A percentile compares a stretch with the other conserved stretches of the same genome.
Evolutionary conservation across 30 jellyfish, hydroid and myxozoan genomes (phyloP).

Genomic region (Hydractinia symbiolongicarpus): DNA sequence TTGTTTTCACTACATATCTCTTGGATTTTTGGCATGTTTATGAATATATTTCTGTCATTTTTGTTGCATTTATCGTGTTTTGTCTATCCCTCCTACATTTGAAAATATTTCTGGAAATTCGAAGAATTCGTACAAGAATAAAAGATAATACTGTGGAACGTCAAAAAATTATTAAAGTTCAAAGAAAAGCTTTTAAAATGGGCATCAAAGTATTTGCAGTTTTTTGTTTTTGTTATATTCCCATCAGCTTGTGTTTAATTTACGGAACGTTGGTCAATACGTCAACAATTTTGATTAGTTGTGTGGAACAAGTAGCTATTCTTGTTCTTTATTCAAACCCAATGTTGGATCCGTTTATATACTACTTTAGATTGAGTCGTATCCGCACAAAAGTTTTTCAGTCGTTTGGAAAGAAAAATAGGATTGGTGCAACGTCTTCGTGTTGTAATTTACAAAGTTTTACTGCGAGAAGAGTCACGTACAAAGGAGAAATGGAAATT

Average conservation of each 20-base stretch:
- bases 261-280: neutral
- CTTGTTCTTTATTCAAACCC: neutral
- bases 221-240: neutral
- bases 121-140: neutral
- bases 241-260: neutral
- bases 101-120: neutral
- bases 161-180: neutral
- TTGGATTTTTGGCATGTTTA: neutral
- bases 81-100: neutral
- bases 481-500: too few relatives aligned
- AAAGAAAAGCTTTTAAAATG: neutral
- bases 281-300: neutral
- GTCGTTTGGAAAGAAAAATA: neutral
- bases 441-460: too few relatives aligned
- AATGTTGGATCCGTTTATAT: constrained; percentile 10
- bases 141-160: neutral
- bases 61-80: neutral
- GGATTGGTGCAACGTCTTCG: too few relatives aligned
- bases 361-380: neutral
- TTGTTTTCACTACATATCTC: neutral
- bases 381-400: neutral
- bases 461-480: too few relatives aligned
- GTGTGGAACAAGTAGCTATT: neutral
- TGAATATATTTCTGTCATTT: neutral
- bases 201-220: neutral